phyloP scores from a whole-genome alignment of 2,113 vertebrate genomes.

The Oncorhynchus tshawytscha region DNA sequence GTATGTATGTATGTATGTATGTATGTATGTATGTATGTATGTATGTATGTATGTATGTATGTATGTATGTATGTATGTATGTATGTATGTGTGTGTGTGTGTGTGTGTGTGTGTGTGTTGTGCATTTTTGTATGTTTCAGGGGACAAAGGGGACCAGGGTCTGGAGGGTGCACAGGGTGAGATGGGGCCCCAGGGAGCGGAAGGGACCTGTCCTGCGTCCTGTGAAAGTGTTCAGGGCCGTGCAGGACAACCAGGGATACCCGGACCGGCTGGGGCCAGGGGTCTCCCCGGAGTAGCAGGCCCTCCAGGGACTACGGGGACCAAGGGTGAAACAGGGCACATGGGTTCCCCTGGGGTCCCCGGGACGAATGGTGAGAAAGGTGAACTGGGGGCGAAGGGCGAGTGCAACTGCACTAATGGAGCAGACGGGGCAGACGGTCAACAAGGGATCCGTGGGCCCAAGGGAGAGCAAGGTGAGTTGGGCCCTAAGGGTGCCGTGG shows the following conservation, averaged over 20 bases:
- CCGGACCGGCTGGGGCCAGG: slow-evolving; percentile 55
- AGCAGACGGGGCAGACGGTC: slow-evolving; percentile 46
- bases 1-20: neutral
- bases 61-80: neutral
- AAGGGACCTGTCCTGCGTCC: slow-evolving; percentile 57
- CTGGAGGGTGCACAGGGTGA: slow-evolving; percentile 47
- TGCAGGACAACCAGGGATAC: slow-evolving; percentile 54
- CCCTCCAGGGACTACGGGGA: slow-evolving; percentile 42
- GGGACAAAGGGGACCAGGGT: slow-evolving; percentile 70
- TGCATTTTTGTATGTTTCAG: slow-evolving; percentile 39
- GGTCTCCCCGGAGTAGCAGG: slow-evolving; percentile 64
- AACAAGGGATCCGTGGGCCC: slow-evolving; percentile 42
- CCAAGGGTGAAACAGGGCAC: slow-evolving; percentile 58
- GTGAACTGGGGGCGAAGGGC: slow-evolving; percentile 59
- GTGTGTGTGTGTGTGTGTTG: neutral
- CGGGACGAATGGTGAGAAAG: slow-evolving; percentile 62
- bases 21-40: no score
- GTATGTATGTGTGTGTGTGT: slow-evolving; percentile 4
- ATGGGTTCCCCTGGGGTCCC: slow-evolving; percentile 45
- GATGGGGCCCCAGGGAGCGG: slow-evolving; percentile 60
- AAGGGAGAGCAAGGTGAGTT: slow-evolving; percentile 53
- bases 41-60: no score
- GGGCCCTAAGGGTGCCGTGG: slow-evolving; percentile 50
- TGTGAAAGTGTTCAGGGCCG: slow-evolving; percentile 51
- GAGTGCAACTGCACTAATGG: slow-evolving; percentile 65